Evolutionary conservation across 2,113 vertebrate species (phyloP).

Genomic region (Strix uralensis): DNA sequence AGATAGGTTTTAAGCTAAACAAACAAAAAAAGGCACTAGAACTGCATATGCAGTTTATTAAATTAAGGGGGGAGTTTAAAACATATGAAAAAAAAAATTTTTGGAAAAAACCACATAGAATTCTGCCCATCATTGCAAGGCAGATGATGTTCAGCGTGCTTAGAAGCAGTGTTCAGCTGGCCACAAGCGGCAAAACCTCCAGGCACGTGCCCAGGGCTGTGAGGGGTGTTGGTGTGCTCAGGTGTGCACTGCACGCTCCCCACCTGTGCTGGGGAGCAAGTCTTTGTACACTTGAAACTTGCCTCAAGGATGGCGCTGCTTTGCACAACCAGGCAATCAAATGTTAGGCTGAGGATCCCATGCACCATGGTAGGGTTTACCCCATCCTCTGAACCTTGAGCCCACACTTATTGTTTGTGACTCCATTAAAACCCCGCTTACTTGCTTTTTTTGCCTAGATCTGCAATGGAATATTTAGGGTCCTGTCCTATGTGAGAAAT

Average conservation of each 20-base stretch:
- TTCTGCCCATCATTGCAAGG: neutral
- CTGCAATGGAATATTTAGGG: neutral
- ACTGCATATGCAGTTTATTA: neutral
- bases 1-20: neutral
- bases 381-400: neutral
- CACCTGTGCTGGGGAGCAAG: neutral
- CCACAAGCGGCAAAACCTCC: neutral
- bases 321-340: neutral
- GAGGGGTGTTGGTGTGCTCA: neutral
- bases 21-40: neutral
- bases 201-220: neutral
- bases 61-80: neutral
- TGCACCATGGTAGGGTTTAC: accelerated
- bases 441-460: neutral
- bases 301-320: neutral
- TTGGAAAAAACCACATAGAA: accelerated
- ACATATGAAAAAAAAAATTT: neutral
- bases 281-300: neutral
- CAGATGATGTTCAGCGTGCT: neutral
- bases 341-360: neutral
- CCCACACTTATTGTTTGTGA: neutral
- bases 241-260: too few relatives aligned
- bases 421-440: neutral
- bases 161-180: neutral
- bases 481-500: neutral